Conservation (phyloP, 2,797 vertebrate species). For the Spea hammondii region DNA sequence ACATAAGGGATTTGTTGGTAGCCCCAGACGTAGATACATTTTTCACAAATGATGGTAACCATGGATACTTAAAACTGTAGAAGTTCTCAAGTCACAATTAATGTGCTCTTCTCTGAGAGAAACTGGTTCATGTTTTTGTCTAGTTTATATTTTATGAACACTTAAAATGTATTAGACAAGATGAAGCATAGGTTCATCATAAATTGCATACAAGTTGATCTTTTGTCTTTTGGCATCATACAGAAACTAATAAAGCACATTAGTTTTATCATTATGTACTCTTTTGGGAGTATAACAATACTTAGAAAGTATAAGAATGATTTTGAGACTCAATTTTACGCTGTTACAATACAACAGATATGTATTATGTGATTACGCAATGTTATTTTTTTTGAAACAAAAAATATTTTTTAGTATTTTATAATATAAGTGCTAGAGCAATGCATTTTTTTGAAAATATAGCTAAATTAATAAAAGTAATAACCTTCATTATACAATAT, state of each 20-base stretch:
- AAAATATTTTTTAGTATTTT: too few relatives aligned
- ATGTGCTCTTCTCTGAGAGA: slow-evolving; percentile 23
- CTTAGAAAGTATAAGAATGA: too few relatives aligned
- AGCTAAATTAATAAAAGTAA: too few relatives aligned
- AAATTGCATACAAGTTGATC: neutral
- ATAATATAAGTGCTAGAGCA: too few relatives aligned
- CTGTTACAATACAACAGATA: too few relatives aligned
- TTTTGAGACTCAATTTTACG: too few relatives aligned
- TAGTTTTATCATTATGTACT: slow-evolving; percentile 4
- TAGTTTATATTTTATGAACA: slow-evolving; percentile 32
- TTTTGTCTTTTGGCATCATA: neutral
- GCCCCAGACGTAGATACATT: slow-evolving; percentile 25
- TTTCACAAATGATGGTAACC: slow-evolving; percentile 32
- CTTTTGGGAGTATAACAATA: neutral
- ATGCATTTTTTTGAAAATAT: too few relatives aligned
- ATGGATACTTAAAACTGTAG: slow-evolving; percentile 38
- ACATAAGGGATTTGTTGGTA: slow-evolving; percentile 31
- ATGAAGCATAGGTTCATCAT: neutral
- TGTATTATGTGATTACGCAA: too few relatives aligned
- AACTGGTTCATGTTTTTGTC: slow-evolving; percentile 29
- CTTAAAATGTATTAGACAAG: slow-evolving; percentile 6
- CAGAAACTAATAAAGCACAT: neutral
- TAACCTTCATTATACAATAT: too few relatives aligned
- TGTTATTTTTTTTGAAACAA: too few relatives aligned
- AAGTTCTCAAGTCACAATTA: slow-evolving; percentile 14